These are phyloP conservation scores for Pao palembangensis DNA, from an alignment of 2,113 vertebrate species.

Conservation along the genomic window DNA sequence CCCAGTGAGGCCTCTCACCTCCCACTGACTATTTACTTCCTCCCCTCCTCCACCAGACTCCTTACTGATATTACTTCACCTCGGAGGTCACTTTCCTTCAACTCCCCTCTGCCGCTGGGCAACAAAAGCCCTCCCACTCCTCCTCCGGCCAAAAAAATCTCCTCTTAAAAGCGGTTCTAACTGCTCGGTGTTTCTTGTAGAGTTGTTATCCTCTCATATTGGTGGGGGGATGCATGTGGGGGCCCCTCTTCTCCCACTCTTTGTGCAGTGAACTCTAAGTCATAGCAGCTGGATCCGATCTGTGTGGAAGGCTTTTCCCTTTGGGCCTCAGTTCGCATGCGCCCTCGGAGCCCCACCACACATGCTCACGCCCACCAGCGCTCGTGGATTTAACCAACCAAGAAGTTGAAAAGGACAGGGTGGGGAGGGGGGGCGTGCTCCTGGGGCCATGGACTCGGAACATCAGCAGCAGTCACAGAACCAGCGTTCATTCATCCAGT, in stretches of 20 bases:
- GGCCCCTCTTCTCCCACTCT: constrained; percentile 33
- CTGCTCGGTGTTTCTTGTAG: neutral
- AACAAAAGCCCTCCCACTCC: constrained; percentile 44
- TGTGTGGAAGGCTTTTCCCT: constrained; percentile 65
- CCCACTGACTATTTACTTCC: constrained; percentile 36
- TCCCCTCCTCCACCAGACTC: constrained; percentile 52
- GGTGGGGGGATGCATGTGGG: constrained; percentile 24
- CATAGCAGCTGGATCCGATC: constrained; percentile 70
- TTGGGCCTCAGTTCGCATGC: constrained; percentile 72
- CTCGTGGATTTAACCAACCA: constrained; percentile 40
- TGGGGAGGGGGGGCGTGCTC: constrained; percentile 17
- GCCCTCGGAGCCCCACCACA: constrained; percentile 45
- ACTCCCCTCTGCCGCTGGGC: constrained; percentile 25
- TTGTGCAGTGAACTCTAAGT: constrained; percentile 57
- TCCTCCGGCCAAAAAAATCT: neutral
- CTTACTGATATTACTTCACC: constrained; percentile 56
- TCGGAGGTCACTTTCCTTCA: constrained; percentile 53
- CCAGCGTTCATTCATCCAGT: constrained; percentile 50
- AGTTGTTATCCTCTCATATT: constrained; percentile 17
- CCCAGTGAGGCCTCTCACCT: constrained; percentile 59
- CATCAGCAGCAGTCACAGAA: constrained; percentile 25
- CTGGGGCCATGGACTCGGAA: constrained; percentile 19
- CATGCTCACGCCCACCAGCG: constrained; percentile 55
- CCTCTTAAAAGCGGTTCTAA: too few relatives aligned
- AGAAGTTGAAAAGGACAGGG: constrained; percentile 31